Percentiles rank a stretch among this genome's conserved stretches.
These are phyloP conservation scores for Scaptomyza montana DNA, from an alignment of 1,140 invertebrate genomes.

Conservation along the genomic window DNA sequence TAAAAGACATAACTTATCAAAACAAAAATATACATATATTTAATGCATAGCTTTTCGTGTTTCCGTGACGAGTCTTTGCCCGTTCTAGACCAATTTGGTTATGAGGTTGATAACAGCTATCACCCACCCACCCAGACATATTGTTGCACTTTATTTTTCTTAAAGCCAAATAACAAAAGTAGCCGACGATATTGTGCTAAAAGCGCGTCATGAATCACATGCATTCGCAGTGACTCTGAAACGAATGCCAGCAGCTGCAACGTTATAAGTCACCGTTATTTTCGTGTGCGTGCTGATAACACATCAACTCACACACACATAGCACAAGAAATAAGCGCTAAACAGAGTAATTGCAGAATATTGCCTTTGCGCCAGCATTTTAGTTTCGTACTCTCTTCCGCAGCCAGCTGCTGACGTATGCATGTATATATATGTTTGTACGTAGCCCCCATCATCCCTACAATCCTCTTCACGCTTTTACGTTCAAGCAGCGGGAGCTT, in stretches of 20 bases:
- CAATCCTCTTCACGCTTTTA: neutral
- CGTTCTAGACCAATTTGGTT: constrained; percentile 58
- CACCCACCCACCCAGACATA: constrained; percentile 5
- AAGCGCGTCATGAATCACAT: constrained; percentile 69
- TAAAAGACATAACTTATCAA: constrained; percentile 52
- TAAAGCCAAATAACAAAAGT: neutral
- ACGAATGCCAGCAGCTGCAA: constrained; percentile 42
- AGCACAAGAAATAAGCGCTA: constrained; percentile 41
- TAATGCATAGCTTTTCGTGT: constrained; percentile 33
- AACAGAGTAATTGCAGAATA: constrained; percentile 56
- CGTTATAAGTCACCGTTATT: constrained; percentile 21
- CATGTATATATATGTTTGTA: neutral
- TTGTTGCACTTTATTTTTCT: constrained; percentile 33
- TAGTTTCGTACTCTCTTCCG: constrained; percentile 10
- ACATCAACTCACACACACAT: constrained; percentile 38
- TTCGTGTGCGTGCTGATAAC: constrained; percentile 40
- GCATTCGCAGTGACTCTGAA: constrained; percentile 31
- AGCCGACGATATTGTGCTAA: constrained; percentile 27
- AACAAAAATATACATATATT: constrained; percentile 23
- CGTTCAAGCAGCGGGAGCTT: constrained; percentile 42
- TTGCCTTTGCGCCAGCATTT: constrained; percentile 38
- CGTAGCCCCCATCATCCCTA: constrained; percentile 19
- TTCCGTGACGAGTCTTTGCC: constrained; percentile 32
- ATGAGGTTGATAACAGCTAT: constrained; percentile 32
- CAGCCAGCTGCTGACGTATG: constrained; percentile 61